A percentile compares a stretch with the other conserved stretches of the same genome.
phyloP scores from a whole-genome alignment of 1,140 invertebrate species.

The Brachionus rubens region DNA sequence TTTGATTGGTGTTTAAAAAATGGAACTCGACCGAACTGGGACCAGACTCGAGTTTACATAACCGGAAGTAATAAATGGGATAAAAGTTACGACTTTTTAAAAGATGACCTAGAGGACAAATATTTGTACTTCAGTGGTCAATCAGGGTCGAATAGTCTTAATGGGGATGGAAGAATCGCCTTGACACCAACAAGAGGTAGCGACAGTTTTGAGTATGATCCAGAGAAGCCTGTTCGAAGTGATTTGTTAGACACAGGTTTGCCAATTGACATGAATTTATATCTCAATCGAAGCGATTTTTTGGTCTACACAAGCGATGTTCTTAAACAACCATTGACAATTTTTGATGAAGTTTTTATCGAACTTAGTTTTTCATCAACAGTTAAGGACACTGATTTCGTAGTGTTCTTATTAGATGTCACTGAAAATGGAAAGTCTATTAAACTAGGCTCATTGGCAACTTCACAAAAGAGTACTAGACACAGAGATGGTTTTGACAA shows the following conservation, averaged over 20 bases:
- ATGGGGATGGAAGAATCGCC: not conserved
- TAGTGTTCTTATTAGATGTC: constrained; percentile 12
- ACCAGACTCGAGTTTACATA: not conserved
- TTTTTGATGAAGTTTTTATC: not conserved
- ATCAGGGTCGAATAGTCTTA: not conserved
- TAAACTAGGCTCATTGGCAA: not conserved
- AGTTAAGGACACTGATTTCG: constrained; percentile 16
- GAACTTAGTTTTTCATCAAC: constrained; percentile 1
- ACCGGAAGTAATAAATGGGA: constrained; percentile 3
- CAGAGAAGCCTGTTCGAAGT: constrained; percentile 8
- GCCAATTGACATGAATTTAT: constrained; percentile 2
- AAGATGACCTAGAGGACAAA: not conserved
- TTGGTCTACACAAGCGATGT: not conserved
- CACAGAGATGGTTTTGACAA: constrained; percentile 34
- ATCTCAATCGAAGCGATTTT: constrained; percentile 17
- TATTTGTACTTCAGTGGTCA: not conserved
- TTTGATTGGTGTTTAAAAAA: constrained; percentile 44
- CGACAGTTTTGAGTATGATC: constrained; percentile 28
- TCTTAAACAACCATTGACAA: not conserved
- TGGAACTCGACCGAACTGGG: not conserved
- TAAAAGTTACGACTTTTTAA: not conserved
- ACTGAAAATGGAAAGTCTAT: not conserved
- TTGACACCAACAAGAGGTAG: not conserved
- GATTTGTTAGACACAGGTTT: not conserved
- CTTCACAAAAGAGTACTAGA: not conserved